Evolutionary conservation across 2,113 vertebrate species (phyloP), one percentile per base, ranked within the genome.

Genomic region (Baryphthengus martii): DNA sequence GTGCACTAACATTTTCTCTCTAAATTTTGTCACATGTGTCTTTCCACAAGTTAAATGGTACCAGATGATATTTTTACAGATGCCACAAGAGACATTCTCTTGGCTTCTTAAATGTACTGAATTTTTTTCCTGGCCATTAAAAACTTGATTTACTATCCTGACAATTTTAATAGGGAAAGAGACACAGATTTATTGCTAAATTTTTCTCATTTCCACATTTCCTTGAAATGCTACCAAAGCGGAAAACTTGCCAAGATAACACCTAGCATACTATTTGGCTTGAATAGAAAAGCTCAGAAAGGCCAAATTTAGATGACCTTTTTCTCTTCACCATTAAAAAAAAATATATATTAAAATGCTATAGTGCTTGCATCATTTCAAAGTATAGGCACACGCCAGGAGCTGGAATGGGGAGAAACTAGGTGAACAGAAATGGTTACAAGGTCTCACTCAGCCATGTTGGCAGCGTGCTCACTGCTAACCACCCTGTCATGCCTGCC

Each of bases 91-190:
- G 47, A 88, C 11, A 89, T 76, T 92, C 50, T 67, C 39, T 94
- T 86, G 72, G 37, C 81, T 97, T 94, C 39, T 83, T 84, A 93
- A 90, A 95, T 17, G 73, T 91, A 95, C 37, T 93, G 76, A 16
- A 25, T 91, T 86, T 95, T 91, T 78, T 56, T 15, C 33, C 63
- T 12, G 31, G 66, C 31, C 65, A 56, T 97, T 97, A 97, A 95
- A 97, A 91, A 28, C 18, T 77, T 95, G 82, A 97, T 98, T 97
- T 96, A 97, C 81, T 96, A 28, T 89, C 31, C 67, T 95, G 94
- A 95, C 88, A 95, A 44, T 95, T 96, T 97, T 97, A 97, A 94
- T 63, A 96, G 80, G 66, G 58, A 90, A 94, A 96, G 91, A 96
- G 82, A 89, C 47, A 90, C 68, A 93, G 50, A 76, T 95, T 95